Conservation (phyloP, 2,888 invertebrate species). For the Drosophila cognata region DNA sequence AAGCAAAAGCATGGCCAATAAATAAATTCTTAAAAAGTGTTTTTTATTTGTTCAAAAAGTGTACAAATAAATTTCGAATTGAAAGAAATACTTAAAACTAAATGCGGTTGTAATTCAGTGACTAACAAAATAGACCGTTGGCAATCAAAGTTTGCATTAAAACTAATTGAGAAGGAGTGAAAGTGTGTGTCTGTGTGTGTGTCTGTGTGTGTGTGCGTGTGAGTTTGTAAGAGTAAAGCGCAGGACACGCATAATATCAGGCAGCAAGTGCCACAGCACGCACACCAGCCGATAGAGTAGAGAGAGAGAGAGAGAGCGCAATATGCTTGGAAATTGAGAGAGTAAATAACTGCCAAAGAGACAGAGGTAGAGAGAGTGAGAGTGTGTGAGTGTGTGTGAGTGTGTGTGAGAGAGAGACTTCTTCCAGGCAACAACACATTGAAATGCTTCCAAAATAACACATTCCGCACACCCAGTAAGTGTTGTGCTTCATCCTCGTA, state of each 20-base stretch:
- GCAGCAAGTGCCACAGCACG: slow-evolving; percentile 13
- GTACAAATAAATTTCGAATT: slow-evolving; percentile 12
- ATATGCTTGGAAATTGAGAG: neutral
- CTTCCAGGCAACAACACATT: slow-evolving; percentile 58
- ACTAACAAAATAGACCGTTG: slow-evolving; percentile 28
- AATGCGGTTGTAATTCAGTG: slow-evolving; percentile 23
- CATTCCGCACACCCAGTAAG: slow-evolving; percentile 49
- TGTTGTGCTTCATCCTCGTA: slow-evolving; percentile 38
- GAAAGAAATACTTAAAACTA: slow-evolving; percentile 11
- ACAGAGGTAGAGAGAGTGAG: slow-evolving; percentile 4
- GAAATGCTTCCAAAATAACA: slow-evolving; percentile 73
- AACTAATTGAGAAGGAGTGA: slow-evolving; percentile 22
- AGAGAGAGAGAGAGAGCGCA: slow-evolving; percentile 4
- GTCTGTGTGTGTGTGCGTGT: slow-evolving; percentile 11
- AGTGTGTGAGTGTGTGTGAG: neutral
- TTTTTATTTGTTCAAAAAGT: slow-evolving; percentile 26
- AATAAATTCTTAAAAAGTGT: slow-evolving; percentile 51
- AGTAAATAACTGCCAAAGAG: neutral
- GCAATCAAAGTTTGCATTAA: slow-evolving; percentile 47
- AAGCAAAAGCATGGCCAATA: slow-evolving; percentile 66
- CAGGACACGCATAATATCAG: slow-evolving; percentile 47
- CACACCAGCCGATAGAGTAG: slow-evolving; percentile 6
- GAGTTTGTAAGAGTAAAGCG: slow-evolving; percentile 25
- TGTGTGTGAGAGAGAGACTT: slow-evolving; percentile 11
- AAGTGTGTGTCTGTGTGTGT: slow-evolving; percentile 18